Evolutionary conservation across 2,113 vertebrate genomes (phyloP).

Genomic region (Leucosticte australis): DNA sequence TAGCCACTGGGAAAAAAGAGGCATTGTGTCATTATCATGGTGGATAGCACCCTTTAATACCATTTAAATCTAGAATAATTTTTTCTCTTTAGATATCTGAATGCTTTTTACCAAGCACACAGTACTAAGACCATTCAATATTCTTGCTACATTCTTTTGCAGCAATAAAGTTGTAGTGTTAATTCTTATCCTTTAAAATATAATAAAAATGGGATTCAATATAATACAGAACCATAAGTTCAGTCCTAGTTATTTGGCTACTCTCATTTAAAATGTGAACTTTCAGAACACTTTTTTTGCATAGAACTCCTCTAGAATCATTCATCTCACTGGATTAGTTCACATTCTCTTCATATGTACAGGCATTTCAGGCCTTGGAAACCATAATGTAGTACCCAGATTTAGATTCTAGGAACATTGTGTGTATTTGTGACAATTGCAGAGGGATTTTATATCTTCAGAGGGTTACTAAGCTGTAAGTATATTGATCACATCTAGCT

Average conservation of each 20-base stretch:
- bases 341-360: background rate
- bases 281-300: background rate
- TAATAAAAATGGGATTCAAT: background rate
- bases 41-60: background rate
- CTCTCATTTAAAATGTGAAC: background rate
- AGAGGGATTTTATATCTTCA: background rate
- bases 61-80: background rate
- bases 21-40: background rate
- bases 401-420: background rate
- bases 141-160: background rate
- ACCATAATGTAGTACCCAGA: background rate
- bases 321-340: background rate
- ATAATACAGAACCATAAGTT: background rate
- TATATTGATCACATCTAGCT: background rate
- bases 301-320: constrained; percentile 8
- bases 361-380: background rate
- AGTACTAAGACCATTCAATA: background rate
- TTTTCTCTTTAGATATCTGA: background rate
- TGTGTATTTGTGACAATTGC: background rate
- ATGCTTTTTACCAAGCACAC: background rate
- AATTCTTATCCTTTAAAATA: background rate
- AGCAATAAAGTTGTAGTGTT: background rate
- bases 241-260: background rate
- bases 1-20: background rate
- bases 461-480: background rate